These are phyloP conservation scores for Euwallacea fornicatus DNA, from an alignment of 1,140 invertebrate species.

Conservation along the genomic window DNA sequence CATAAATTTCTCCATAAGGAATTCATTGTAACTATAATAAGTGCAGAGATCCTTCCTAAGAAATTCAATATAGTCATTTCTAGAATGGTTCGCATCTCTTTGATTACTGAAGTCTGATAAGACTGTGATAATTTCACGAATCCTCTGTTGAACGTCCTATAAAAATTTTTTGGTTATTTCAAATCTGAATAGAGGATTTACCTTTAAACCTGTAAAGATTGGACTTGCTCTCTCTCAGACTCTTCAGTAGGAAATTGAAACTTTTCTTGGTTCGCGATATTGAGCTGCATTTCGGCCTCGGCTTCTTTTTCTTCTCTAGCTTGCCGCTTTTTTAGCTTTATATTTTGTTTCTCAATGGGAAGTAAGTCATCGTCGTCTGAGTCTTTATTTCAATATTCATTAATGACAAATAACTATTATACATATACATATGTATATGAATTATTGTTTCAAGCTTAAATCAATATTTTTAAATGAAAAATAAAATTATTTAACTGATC, in stretches of 20 bases:
- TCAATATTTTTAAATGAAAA: no score
- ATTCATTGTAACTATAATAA: constrained; percentile 98
- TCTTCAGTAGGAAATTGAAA: constrained; percentile 76
- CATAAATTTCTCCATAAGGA: constrained; percentile 92
- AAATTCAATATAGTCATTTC: constrained; percentile 81
- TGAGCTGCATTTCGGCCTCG: constrained; percentile 78
- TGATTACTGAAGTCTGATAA: constrained; percentile 86
- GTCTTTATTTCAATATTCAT: not conserved
- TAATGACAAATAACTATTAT: no score
- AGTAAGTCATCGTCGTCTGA: constrained; percentile 58
- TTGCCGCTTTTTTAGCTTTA: constrained; percentile 76
- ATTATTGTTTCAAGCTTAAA: no score
- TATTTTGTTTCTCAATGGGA: constrained; percentile 85
- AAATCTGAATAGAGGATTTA: not conserved
- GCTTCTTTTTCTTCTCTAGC: constrained; percentile 71
- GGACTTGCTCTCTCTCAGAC: constrained; percentile 66
- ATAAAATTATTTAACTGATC: no score
- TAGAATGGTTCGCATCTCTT: constrained; percentile 71
- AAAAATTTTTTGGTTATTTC: constrained; percentile 6
- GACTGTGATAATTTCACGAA: constrained; percentile 85
- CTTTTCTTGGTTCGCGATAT: constrained; percentile 71
- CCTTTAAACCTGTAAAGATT: constrained; percentile 66
- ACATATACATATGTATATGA: no score
- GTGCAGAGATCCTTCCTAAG: constrained; percentile 84
- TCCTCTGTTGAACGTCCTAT: constrained; percentile 85